Conservation (phyloP, 2,797 vertebrate genomes). For the Hozukius guyotensis region DNA sequence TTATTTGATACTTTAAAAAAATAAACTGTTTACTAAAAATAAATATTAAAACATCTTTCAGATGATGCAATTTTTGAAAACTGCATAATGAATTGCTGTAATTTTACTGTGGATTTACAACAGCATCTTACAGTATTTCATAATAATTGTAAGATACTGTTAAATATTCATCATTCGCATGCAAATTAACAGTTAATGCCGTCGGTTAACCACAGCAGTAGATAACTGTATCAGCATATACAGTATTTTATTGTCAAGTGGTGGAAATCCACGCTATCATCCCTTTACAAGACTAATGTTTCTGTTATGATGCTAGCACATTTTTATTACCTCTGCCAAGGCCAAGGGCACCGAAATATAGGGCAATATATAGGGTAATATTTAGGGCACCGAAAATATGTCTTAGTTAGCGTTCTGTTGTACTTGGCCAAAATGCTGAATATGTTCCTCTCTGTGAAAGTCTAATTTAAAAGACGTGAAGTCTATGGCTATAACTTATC, state of each 20-base stretch:
- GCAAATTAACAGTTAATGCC: not conserved
- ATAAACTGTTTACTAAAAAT: not conserved
- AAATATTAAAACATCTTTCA: not conserved
- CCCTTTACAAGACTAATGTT: too few species aligned
- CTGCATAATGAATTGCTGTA: not conserved
- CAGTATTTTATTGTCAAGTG: too few species aligned
- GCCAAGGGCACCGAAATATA: too few species aligned
- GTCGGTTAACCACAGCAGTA: not conserved
- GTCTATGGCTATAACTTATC: too few species aligned
- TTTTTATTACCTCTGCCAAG: too few species aligned
- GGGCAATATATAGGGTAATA: too few species aligned
- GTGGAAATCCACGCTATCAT: not conserved
- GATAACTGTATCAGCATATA: not conserved
- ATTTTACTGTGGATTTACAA: not conserved
- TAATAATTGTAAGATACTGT: not conserved
- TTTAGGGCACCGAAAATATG: too few species aligned
- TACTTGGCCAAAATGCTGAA: too few species aligned
- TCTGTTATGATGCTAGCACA: too few species aligned
- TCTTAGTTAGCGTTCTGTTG: too few species aligned
- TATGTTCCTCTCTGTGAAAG: too few species aligned
- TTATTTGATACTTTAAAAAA: not conserved
- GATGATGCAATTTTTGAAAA: not conserved
- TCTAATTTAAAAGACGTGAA: too few species aligned
- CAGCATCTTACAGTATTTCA: not conserved
- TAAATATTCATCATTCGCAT: not conserved